Base-by-base conservation (phyloP, 1,140 invertebrate species). In the Dreissena polymorpha region DNA sequence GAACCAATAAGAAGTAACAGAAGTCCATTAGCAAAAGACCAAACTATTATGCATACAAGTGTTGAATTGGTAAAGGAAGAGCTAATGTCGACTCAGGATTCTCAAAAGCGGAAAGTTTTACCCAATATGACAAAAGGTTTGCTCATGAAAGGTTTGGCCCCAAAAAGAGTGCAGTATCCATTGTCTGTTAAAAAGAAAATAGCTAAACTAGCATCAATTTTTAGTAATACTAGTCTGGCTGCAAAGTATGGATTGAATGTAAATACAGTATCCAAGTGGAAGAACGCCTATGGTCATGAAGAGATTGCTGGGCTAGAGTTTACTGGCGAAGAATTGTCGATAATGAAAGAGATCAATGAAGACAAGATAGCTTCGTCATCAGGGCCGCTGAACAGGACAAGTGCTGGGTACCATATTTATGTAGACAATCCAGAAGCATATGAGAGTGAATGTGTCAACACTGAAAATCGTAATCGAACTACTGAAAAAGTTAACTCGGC, bases 361-460 rank as follows among this genome's bases (percentile, higher is more conserved):
- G 16, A 70, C 51, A 80, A 27, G 39, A 39, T 53, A n/a, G 1
- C 18, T 10, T 18, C 21, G 7, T 21, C 23, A 39, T 5, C 29
- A 68, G 29, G 1, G 2, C 25, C 14, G 51, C 25, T 21, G n/a
- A 63, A 14, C 53, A 50, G 70, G 23, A 55, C 8, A n/a, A n/a
- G 12, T 16, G 51, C 68, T n/a, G 69, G 23, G 13, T 80, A 80
- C 72, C 68, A 80, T 10, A 80, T 80, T 27, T 80, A 80, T 80
- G 69, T 80, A 57, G 78, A 80, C 29, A 80, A 80, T 25, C 78
- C 78, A 29, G 78, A 80, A 25, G 68, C 57, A 69, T 50, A 70
- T 50, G 68, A 71, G 7, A 10, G 3, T 69, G 76, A 29, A 60
- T 5, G 57, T n/a, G 21, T 23, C 16, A 60, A 60, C 57, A 60